Percentiles rank a stretch among this genome's conserved stretches.
Evolutionary conservation across 2,113 vertebrate species (phyloP).

Genomic region (Hirundichthys speculiger): DNA sequence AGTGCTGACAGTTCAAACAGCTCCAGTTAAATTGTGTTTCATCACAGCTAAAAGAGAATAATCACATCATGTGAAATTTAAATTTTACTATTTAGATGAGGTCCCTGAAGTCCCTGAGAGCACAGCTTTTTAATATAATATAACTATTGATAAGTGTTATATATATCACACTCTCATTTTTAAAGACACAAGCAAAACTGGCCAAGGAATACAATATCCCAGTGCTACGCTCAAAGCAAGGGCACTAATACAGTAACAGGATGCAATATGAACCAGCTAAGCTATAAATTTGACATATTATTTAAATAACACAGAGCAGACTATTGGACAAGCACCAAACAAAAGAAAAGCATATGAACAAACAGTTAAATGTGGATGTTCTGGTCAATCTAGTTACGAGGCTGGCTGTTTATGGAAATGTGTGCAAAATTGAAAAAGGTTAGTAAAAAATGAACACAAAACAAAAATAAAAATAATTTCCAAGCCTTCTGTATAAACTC

Average conservation of each 20-base stretch:
- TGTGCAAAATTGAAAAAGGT: constrained; percentile 7
- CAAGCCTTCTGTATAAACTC: too few relatives aligned
- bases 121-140: constrained; percentile 53
- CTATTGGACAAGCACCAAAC: constrained; percentile 40
- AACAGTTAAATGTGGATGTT: constrained; percentile 14
- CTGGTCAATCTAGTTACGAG: not conserved
- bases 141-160: constrained; percentile 54
- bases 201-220: constrained; percentile 51
- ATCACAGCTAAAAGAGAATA: constrained; percentile 60
- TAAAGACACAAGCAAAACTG: constrained; percentile 59
- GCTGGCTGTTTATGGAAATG: not conserved
- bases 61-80: constrained; percentile 54
- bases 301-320: constrained; percentile 75
- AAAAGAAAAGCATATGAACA: constrained; percentile 38
- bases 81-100: constrained; percentile 54
- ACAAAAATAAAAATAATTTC: too few relatives aligned
- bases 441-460: constrained; percentile 1
- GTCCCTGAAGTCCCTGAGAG: constrained; percentile 75
- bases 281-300: constrained; percentile 47
- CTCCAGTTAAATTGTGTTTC: constrained; percentile 28
- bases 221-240: constrained; percentile 40
- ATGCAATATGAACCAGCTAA: constrained; percentile 51
- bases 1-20: constrained; percentile 9
- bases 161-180: constrained; percentile 63
- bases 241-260: constrained; percentile 61